These are phyloP conservation scores for Drosophila kambysellisi DNA, from an alignment of 2,888 invertebrate genomes.

Conservation along the genomic window DNA sequence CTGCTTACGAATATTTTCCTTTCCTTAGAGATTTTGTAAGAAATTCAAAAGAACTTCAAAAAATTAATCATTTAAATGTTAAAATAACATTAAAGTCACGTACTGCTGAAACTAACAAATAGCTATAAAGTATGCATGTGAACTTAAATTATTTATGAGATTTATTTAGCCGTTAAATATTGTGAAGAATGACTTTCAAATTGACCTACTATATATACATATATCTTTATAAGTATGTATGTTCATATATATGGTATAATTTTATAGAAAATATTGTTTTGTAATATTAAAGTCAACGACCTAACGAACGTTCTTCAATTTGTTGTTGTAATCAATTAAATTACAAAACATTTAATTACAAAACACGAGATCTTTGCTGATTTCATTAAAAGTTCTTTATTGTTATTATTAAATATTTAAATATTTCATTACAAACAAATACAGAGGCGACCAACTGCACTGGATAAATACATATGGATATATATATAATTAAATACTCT, in stretches of 20 bases:
- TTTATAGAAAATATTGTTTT: slow-evolving; percentile 13
- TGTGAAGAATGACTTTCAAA: background rate
- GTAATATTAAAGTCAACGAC: slow-evolving; percentile 21
- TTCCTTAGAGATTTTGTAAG: background rate
- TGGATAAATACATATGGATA: background rate
- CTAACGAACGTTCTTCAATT: slow-evolving; percentile 28
- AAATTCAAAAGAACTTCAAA: background rate
- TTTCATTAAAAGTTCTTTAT: slow-evolving; percentile 48
- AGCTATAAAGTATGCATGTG: slow-evolving; percentile 3
- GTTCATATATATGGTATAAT: background rate
- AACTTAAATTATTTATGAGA: background rate
- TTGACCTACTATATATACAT: no score
- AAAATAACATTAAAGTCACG: slow-evolving; percentile 45
- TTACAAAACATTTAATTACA: slow-evolving; percentile 35
- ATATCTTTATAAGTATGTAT: no score
- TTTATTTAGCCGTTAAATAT: background rate
- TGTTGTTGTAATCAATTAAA: slow-evolving; percentile 19
- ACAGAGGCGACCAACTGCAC: background rate
- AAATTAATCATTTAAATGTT: slow-evolving; percentile 1
- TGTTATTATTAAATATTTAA: slow-evolving; percentile 48
- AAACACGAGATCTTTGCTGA: slow-evolving; percentile 10
- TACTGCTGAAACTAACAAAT: slow-evolving; percentile 28
- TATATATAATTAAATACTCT: slow-evolving; percentile 1
- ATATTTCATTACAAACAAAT: slow-evolving; percentile 51
- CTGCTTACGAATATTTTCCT: background rate